These are phyloP conservation scores for Brachionus rotundiformis DNA, from an alignment of 1,140 invertebrate genomes.

Conservation along the genomic window DNA sequence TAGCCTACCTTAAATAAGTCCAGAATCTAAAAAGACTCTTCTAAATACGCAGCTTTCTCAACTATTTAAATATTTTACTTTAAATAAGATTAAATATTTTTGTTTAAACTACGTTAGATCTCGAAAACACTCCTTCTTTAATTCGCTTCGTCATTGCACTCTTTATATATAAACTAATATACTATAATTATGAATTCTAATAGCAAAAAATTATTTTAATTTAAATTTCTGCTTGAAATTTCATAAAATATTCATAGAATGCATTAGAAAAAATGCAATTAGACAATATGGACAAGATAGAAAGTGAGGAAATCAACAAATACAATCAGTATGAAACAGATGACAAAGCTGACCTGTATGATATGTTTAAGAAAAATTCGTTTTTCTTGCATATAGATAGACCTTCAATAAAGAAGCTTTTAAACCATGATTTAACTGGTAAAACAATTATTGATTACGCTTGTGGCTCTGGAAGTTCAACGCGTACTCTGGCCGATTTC, in stretches of 20 bases:
- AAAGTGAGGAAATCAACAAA: background rate
- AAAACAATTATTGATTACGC: conserved; percentile 23
- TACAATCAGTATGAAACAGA: conserved; percentile 31
- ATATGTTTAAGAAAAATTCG: background rate
- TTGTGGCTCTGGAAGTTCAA: background rate
- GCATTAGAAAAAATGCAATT: background rate
- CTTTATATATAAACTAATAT: background rate
- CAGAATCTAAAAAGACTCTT: too few relatives aligned
- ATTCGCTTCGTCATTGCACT: background rate
- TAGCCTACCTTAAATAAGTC: too few relatives aligned
- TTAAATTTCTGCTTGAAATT: background rate
- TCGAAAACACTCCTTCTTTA: background rate
- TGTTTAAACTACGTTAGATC: too few relatives aligned
- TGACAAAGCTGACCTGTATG: background rate
- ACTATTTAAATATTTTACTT: too few relatives aligned
- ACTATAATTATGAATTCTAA: background rate
- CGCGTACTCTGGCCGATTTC: background rate
- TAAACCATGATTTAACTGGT: background rate
- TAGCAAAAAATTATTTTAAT: background rate
- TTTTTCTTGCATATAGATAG: background rate
- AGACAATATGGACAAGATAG: background rate
- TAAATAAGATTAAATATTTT: background rate
- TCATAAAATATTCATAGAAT: conserved; percentile 21
- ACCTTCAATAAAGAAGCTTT: background rate
- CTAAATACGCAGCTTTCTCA: too few relatives aligned